These are phyloP conservation scores for Heliangelus exortis DNA, from an alignment of 2,797 vertebrate species.

Conservation along the genomic window DNA sequence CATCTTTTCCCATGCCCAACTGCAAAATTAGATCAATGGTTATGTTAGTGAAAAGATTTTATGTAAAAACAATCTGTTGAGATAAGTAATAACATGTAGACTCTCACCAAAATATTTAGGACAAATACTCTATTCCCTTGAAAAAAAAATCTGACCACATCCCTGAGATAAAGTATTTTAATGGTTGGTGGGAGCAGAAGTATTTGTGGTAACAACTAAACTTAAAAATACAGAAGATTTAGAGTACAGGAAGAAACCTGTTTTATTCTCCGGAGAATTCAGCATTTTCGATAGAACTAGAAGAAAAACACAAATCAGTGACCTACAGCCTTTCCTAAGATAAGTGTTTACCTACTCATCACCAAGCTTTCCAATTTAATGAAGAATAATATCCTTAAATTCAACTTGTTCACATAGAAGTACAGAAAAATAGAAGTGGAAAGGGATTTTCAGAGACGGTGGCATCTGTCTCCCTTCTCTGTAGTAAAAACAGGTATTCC, in stretches of 20 bases:
- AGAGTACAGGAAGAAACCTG: not conserved
- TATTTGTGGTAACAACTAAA: not conserved
- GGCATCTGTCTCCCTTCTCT: not conserved
- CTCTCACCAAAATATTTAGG: not conserved
- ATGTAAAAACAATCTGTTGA: not conserved
- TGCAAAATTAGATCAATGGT: not conserved
- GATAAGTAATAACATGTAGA: not conserved
- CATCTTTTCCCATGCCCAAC: not conserved
- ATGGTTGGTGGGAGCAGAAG: not conserved
- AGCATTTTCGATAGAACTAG: not conserved
- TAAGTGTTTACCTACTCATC: not conserved
- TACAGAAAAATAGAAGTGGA: not conserved
- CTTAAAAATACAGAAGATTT: not conserved
- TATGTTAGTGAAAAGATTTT: not conserved
- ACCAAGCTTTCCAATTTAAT: not conserved
- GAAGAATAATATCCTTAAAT: not conserved
- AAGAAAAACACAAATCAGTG: not conserved
- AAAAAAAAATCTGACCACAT: not conserved
- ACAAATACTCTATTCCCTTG: not conserved
- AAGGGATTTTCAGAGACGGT: not conserved
- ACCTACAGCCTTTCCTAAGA: not conserved
- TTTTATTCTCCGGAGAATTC: not conserved
- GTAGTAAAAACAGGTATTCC: not conserved
- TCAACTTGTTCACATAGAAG: not conserved
- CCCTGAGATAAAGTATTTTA: not conserved